Conservation (phyloP, 2,888 invertebrate genomes). For the Ormyrus pomaceus region DNA sequence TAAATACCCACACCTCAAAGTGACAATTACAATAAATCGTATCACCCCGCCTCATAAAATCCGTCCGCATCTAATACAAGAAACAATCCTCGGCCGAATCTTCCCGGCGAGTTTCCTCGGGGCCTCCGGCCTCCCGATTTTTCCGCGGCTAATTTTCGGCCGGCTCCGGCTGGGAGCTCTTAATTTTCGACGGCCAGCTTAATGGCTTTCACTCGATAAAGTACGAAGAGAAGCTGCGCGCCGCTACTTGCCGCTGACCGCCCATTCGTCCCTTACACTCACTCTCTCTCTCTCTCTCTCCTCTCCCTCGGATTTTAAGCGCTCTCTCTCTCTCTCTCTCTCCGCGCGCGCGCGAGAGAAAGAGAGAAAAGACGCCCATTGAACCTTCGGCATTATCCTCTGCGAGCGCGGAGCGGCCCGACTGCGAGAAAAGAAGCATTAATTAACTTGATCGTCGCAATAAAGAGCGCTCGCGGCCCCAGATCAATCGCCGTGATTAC, state of each 20-base stretch:
- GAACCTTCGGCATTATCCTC: not conserved
- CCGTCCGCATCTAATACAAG: no score
- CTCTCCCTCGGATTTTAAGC: not conserved
- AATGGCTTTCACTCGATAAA: constrained; percentile 27
- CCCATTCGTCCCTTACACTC: not conserved
- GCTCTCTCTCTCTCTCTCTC: not conserved
- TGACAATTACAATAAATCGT: no score
- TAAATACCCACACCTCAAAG: no score
- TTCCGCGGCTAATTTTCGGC: no score
- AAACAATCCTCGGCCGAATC: no score
- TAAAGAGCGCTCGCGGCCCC: constrained; percentile 29
- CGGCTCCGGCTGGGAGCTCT: not conserved
- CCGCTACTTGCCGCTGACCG: constrained; percentile 11
- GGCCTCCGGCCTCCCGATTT: no score
- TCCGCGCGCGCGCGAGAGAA: not conserved
- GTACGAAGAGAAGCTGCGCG: constrained; percentile 1
- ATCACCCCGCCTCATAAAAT: no score
- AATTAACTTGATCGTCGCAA: constrained; percentile 47
- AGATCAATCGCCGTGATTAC: constrained; percentile 40
- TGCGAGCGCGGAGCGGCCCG: not conserved
- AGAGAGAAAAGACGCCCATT: not conserved
- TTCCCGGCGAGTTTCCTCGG: no score
- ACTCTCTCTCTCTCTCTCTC: not conserved
- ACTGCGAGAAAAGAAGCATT: constrained; percentile 43
- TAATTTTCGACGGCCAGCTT: constrained; percentile 26